Conservation (phyloP, 2,797 vertebrate species). For the Sorex maritimensis region DNA sequence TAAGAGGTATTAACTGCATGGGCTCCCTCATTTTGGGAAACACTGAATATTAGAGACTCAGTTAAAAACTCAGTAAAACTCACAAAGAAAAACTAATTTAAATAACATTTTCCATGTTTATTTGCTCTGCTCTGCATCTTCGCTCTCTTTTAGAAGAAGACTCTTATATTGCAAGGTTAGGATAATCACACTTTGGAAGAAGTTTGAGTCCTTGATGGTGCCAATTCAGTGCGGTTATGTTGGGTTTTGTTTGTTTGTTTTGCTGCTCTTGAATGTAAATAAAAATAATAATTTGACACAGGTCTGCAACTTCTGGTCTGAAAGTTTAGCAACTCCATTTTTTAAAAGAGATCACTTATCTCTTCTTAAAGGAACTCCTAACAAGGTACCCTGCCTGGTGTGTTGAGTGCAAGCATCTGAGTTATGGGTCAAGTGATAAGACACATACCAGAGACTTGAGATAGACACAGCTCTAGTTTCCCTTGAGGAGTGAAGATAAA, state of each 20-base stretch:
- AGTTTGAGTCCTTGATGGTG: not conserved
- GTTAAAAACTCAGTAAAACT: slow-evolving; percentile 3
- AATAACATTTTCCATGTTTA: slow-evolving; percentile 6
- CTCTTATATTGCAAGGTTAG: not conserved
- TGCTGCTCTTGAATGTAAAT: not conserved
- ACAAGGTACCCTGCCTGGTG: not conserved
- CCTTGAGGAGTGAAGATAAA: slow-evolving; percentile 24
- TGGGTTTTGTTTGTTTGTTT: not conserved
- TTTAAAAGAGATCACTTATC: not conserved
- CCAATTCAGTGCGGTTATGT: not conserved
- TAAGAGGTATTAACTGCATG: not conserved
- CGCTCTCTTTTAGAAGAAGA: not conserved
- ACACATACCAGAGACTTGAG: not conserved
- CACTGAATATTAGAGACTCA: not conserved
- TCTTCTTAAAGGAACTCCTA: slow-evolving; percentile 1
- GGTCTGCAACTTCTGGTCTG: slow-evolving; percentile 21
- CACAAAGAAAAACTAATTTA: not conserved
- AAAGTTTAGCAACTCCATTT: slow-evolving; percentile 6
- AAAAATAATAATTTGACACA: not conserved
- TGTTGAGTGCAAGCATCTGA: not conserved
- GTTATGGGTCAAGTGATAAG: not conserved
- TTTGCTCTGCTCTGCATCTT: not conserved
- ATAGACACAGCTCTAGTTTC: not conserved
- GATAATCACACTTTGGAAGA: too few species aligned
- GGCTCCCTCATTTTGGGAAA: not conserved